These are phyloP conservation scores for Narcine bancroftii DNA, from an alignment of 2,113 vertebrate species.

Conservation along the genomic window DNA sequence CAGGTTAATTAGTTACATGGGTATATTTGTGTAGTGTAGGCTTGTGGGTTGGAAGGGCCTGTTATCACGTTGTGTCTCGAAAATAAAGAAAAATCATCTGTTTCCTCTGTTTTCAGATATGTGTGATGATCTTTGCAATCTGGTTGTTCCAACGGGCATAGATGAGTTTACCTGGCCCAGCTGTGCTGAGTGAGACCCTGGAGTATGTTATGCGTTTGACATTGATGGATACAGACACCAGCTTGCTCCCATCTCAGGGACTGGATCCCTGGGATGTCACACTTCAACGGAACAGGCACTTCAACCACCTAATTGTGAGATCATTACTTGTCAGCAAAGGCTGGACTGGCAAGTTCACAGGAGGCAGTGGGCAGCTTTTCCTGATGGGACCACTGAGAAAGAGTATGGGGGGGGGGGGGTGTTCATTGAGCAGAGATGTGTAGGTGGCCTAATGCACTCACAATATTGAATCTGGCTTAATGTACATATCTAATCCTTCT, in stretches of 20 bases:
- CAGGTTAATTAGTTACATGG: too few species aligned
- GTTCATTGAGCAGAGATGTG: not conserved
- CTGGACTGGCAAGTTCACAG: not conserved
- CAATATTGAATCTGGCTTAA: not conserved
- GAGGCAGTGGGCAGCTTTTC: not conserved
- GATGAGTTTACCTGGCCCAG: not conserved
- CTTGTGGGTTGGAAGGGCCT: too few species aligned
- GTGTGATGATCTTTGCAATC: conserved; percentile 19
- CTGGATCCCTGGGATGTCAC: not conserved
- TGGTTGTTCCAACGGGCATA: not conserved
- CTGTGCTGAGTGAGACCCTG: not conserved
- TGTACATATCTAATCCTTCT: not conserved
- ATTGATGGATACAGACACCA: not conserved
- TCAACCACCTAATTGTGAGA: not conserved
- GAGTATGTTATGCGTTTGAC: not conserved
- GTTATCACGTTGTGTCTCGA: too few species aligned
- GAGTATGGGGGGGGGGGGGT: too few species aligned
- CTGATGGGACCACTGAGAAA: not conserved
- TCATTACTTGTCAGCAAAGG: not conserved
- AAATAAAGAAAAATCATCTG: not conserved
- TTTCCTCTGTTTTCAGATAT: conserved; percentile 3
- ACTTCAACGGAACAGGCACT: not conserved
- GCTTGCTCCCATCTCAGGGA: not conserved
- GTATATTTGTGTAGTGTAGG: too few species aligned
- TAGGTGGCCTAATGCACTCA: not conserved